Evolutionary conservation across 2,888 invertebrate species (phyloP).

Genomic region (Desoria tigrina): DNA sequence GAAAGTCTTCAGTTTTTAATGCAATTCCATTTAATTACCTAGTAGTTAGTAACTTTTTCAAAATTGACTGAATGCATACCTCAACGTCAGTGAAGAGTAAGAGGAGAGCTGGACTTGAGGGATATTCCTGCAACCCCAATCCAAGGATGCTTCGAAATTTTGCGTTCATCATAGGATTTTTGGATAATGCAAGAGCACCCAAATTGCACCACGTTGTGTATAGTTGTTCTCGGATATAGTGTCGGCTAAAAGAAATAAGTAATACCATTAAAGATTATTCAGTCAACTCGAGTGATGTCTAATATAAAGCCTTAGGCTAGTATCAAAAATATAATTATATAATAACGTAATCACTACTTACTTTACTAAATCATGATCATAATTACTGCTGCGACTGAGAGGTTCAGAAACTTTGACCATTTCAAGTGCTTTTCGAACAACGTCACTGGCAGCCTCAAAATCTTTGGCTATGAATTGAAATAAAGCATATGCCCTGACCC

Average conservation of each 20-base stretch:
- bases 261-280: slow-evolving; percentile 2
- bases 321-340: too few relatives aligned
- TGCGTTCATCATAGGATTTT: slow-evolving; percentile 45
- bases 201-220: slow-evolving; percentile 50
- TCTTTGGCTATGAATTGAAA: slow-evolving; percentile 47
- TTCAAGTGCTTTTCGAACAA: slow-evolving; percentile 35
- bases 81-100: slow-evolving; percentile 49
- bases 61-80: slow-evolving; percentile 30
- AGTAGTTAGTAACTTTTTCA: too few relatives aligned
- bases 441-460: slow-evolving; percentile 36
- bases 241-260: slow-evolving; percentile 24
- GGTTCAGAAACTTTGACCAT: slow-evolving; percentile 22
- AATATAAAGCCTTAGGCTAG: not conserved
- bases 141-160: slow-evolving; percentile 45
- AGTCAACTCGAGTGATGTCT: not conserved
- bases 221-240: slow-evolving; percentile 48
- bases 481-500: slow-evolving; percentile 42
- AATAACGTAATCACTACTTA: slow-evolving; percentile 23
- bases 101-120: slow-evolving; percentile 50
- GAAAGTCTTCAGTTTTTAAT: not conserved
- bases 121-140: slow-evolving; percentile 46
- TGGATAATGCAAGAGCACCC: slow-evolving; percentile 38
- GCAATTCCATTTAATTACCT: too few relatives aligned
- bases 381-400: slow-evolving; percentile 37
- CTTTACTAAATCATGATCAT: slow-evolving; percentile 39